Evolutionary conservation across 2,888 invertebrate genomes (phyloP).

Genomic region (Agonopterix heracliana): DNA sequence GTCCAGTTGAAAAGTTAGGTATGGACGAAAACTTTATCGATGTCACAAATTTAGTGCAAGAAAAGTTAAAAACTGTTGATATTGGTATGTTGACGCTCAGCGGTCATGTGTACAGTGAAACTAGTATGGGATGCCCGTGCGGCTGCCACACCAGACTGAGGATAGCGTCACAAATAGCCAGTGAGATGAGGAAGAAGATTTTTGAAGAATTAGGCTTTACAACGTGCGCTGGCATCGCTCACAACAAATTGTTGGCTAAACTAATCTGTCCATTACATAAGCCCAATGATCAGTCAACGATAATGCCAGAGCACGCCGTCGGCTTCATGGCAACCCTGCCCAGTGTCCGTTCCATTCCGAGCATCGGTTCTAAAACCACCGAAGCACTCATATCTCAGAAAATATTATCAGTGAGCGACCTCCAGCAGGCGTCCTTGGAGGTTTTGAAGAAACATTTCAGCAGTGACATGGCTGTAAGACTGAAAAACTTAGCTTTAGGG

Average conservation of each 20-base stretch:
- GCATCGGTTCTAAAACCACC: constrained; percentile 84
- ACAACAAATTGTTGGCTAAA: constrained; percentile 90
- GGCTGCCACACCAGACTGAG: constrained; percentile 83
- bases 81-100: constrained; percentile 48
- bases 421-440: constrained; percentile 78
- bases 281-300: constrained; percentile 88
- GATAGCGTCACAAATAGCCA: constrained; percentile 84
- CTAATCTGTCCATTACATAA: constrained; percentile 83
- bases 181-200: constrained; percentile 83
- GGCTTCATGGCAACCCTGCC: constrained; percentile 80
- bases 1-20: constrained; percentile 86
- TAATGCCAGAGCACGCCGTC: constrained; percentile 81
- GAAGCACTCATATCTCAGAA: constrained; percentile 80
- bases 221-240: constrained; percentile 88
- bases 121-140: constrained; percentile 79
- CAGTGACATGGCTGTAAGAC: constrained; percentile 79
- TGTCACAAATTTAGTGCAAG: constrained; percentile 80
- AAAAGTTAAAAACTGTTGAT: constrained; percentile 60
- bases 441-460: constrained; percentile 80
- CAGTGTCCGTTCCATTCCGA: constrained; percentile 80
- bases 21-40: constrained; percentile 92
- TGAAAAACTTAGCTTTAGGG: constrained; percentile 84
- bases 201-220: constrained; percentile 82
- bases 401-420: constrained; percentile 80
- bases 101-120: constrained; percentile 77